Base-by-base conservation (phyloP, 2,888 invertebrate species). In the Caenorhabditis virilis region DNA sequence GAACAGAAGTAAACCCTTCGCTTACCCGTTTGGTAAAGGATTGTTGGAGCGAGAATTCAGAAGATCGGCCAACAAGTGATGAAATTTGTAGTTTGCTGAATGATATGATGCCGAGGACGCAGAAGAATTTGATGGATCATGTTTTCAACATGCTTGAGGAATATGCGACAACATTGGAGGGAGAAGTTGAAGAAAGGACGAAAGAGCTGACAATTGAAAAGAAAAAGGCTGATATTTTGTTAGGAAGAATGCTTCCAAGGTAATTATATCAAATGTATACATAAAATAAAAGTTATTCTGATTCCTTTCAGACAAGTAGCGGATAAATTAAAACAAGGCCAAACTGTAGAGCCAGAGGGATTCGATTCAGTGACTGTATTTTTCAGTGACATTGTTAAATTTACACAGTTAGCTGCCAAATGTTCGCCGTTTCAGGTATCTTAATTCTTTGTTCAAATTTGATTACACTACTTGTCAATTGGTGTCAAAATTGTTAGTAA, bases 371-470 rank as follows among this genome's bases (percentile, higher is more conserved):
- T 80, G 2, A 77, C 80, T 2, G 71, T 80, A 11, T 79, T 79
- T 80, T 80, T 62, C 58, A 77, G 69, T 7, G 80, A 80, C 47
- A 69, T 80, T 15, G 80, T 80, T 33, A 74, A 76, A 23, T 80
- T 80, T 68, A 80, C 80, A 1, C 62, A 72, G 4, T 53, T 80
- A 7, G 74, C 81, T 2, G 57, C 70, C 18, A 73, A 72, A 45
- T 80, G 80, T 56, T 71, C 79, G 2, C 79, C 80, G 2, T 66
- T 80, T 25, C 78, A 80, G 69, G 77, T 80, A 0, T 41, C 30
- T 48, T 30, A 9, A 9, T 30, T 22, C 15, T 35, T 33, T 35
- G n/a, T n/a, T n/a, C n/a, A n/a, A n/a, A n/a, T n/a, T n/a, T n/a
- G n/a, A n/a, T n/a, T n/a, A n/a, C n/a, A n/a, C n/a, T n/a, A n/a